Evolutionary conservation across 2,888 invertebrate genomes (phyloP).

Genomic region (Halictus quadricinctus): DNA sequence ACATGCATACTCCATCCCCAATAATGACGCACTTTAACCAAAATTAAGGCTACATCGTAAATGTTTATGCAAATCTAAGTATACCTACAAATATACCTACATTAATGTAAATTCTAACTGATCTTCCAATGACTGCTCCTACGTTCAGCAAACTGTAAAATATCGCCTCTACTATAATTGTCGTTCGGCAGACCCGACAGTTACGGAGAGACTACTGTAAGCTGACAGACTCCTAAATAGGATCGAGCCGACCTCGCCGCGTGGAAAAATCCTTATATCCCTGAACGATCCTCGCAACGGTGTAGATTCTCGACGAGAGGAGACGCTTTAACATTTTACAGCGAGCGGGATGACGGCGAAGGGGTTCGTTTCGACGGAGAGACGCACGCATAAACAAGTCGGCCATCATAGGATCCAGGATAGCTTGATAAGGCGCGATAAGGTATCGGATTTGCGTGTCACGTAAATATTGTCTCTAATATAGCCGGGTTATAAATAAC

Average conservation of each 20-base stretch:
- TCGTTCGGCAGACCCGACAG: too few relatives aligned
- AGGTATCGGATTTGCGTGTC: slow-evolving; percentile 62
- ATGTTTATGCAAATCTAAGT: not conserved
- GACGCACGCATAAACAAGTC: not conserved
- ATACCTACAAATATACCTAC: too few relatives aligned
- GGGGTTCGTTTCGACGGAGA: slow-evolving; percentile 8
- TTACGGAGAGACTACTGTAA: not conserved
- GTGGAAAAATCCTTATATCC: slow-evolving; percentile 23
- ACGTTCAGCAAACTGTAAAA: too few relatives aligned
- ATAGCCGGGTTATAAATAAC: slow-evolving; percentile 69
- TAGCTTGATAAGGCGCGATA: slow-evolving; percentile 62
- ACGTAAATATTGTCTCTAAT: slow-evolving; percentile 69
- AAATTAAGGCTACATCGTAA: not conserved
- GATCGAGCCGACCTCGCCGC: not conserved
- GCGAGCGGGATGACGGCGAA: not conserved
- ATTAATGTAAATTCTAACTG: not conserved
- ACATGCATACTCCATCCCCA: not conserved
- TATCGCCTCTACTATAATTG: too few relatives aligned
- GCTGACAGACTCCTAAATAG: not conserved
- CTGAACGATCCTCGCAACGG: not conserved
- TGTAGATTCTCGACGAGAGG: slow-evolving; percentile 14
- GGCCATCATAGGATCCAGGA: slow-evolving; percentile 31
- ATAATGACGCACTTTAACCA: not conserved
- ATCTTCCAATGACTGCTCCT: too few relatives aligned
- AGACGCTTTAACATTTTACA: slow-evolving; percentile 28